Evolutionary conservation across 2,888 invertebrate species (phyloP).

Genomic region (Autographa pulchrina): DNA sequence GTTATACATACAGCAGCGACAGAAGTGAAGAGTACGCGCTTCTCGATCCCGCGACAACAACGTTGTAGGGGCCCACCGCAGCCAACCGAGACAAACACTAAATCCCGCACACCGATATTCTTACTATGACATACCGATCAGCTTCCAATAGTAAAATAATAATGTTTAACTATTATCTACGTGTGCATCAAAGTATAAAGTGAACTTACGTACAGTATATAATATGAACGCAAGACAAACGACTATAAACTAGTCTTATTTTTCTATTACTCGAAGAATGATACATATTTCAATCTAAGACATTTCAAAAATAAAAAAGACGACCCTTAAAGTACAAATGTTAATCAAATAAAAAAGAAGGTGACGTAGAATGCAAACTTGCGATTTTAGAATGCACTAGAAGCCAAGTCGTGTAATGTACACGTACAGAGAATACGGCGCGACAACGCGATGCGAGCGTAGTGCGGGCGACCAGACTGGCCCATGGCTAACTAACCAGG

Average conservation of each 20-base stretch:
- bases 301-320: constrained; percentile 69
- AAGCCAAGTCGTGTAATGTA: constrained; percentile 86
- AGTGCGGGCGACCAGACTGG: constrained; percentile 66
- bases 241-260: constrained; percentile 86
- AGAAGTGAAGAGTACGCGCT: constrained; percentile 64
- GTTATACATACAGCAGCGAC: constrained; percentile 62
- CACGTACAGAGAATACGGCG: constrained; percentile 80
- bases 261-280: constrained; percentile 81
- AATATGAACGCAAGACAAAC: constrained; percentile 82
- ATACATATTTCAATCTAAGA: constrained; percentile 78
- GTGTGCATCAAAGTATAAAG: constrained; percentile 86
- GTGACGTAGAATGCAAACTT: constrained; percentile 82
- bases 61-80: constrained; percentile 70
- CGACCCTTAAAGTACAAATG: constrained; percentile 81
- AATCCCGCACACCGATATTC: constrained; percentile 82
- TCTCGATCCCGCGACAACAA: constrained; percentile 60
- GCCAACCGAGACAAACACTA: constrained; percentile 72
- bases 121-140: constrained; percentile 83
- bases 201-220: constrained; percentile 85
- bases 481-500: constrained; percentile 75
- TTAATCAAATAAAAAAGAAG: constrained; percentile 78
- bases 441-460: constrained; percentile 78
- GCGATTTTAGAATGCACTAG: constrained; percentile 78
- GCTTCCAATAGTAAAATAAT: constrained; percentile 84
- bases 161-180: constrained; percentile 82